Conservation (phyloP, 1,140 invertebrate genomes). For the Nixonia krombeini region DNA sequence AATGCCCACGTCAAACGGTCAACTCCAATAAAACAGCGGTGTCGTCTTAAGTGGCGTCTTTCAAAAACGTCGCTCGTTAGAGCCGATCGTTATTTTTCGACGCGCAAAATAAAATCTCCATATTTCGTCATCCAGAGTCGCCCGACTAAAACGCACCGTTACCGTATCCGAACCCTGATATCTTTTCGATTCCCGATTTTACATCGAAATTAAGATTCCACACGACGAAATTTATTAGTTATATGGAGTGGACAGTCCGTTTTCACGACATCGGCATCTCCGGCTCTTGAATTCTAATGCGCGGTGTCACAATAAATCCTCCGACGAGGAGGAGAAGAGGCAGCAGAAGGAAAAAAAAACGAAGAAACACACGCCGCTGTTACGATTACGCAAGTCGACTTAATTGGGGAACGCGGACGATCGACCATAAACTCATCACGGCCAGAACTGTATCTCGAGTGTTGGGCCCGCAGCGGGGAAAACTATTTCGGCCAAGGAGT, state of each 20-base stretch:
- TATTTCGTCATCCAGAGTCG: conserved; percentile 37
- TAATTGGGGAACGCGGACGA: conserved; percentile 35
- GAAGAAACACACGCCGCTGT: conserved; percentile 40
- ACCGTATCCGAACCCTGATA: conserved; percentile 13
- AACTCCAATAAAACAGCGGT: too few species aligned
- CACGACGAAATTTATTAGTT: conserved; percentile 40
- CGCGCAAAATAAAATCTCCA: conserved; percentile 21
- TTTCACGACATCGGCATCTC: conserved; percentile 32
- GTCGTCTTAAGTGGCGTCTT: too few species aligned
- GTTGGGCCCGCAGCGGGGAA: too few species aligned
- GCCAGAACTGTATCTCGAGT: too few species aligned
- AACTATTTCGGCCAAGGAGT: background rate
- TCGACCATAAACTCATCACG: conserved; percentile 42
- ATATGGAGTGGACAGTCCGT: conserved; percentile 39
- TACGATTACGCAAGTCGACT: conserved; percentile 46
- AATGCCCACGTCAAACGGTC: too few species aligned
- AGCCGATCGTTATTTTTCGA: conserved; percentile 35
- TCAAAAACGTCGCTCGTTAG: too few species aligned
- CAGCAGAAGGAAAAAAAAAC: too few species aligned
- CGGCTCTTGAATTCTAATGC: conserved; percentile 44
- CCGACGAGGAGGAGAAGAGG: too few species aligned
- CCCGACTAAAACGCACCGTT: too few species aligned
- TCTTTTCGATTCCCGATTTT: conserved; percentile 38
- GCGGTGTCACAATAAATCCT: conserved; percentile 45
- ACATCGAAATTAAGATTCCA: conserved; percentile 47